Base-by-base conservation (phyloP, 2,797 vertebrate species). In the Trachops cirrhosus region DNA sequence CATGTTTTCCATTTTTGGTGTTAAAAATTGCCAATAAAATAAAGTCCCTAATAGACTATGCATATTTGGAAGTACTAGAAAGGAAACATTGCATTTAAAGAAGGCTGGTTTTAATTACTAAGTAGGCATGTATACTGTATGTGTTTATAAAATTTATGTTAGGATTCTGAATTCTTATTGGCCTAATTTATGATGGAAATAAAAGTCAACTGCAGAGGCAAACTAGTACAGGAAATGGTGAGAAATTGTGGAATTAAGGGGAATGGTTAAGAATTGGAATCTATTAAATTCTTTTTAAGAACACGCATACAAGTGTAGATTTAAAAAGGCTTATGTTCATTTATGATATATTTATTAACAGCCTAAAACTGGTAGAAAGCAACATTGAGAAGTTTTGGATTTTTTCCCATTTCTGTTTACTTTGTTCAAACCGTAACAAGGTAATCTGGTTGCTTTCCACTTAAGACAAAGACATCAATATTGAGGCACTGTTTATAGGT, bases 161-260 rank as follows among this genome's bases (percentile, higher is more conserved):
- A 95, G 95, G 73, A 89, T 91, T 80, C 67, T 98, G 89, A 98
- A 96, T 96, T 98, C 94, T 91, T 94, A 75, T 97, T 98, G 97
- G 91, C 64, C 62, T 98, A 97, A 98, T 98, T 98, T 98, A 98
- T 97, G 64, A 85, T 92, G 59, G 94, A 98, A 98, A 98, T 98
- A 98, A 98, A 98, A 97, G 84, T 97, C 95, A 95, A 95, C 90
- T 95, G 85, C 95, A 97, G 91, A 32, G 96, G 93, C 96, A 97
- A 97, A 94, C 82, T 97, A 37, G 18, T 92, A 67, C 64, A 97
- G 94, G 96, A 98, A 98, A 97, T 95, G 73, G 73, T 68, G 95
- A 97, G 96, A 97, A 97, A 95, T 94, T 89, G 91, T 97, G 91
- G 94, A 94, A 89, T 96, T 96, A 96, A 89, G 92, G 10, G 74